Base-by-base conservation (phyloP, 2,888 invertebrate species). In the Troides helena region DNA sequence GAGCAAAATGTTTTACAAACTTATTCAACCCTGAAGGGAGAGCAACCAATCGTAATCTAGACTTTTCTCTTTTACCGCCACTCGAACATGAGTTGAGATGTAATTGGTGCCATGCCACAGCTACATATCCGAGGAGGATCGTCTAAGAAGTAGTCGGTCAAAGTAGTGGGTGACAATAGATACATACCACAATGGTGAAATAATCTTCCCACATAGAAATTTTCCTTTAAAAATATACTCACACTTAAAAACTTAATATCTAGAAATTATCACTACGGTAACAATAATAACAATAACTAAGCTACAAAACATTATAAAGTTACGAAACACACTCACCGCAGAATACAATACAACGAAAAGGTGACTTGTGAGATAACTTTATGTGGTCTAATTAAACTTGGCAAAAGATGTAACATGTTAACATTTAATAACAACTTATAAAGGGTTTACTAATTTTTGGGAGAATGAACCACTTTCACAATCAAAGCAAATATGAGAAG, bases 301-400 rank as follows among this genome's bases (percentile, higher is more conserved):
- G 58, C 23, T 58, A 46, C 62, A 63, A 46, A 46, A 14, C 0
- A 46, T 14, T 12, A 12, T 56, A 62, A 50, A 36, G 57, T 63
- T 58, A 62, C 68, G 68, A 58, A 64, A 64, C 59, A 68, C 63
- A 63, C 21, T 21, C 21, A 21, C 68, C 68, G 59, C 68, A 59
- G 63, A 68, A 57, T 50, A 50, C 39, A 62, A 58, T 59, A 63
- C 56, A 57, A 59, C 59, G n/a, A 68, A 68, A 65, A 63, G 36
- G 63, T 58, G 39, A 68, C 63, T 21, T 25, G 46, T 43, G 46
- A 68, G 63, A 46, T 46, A 67, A 67, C 39, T 63, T 58, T n/a
- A 21, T n/a, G 46, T 62, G 30, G 58, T 30, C 23, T 57, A 63
- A 68, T 67, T 62, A 67, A 57, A 62, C 56, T 36, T 56, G 14